A percentile compares a stretch with the other conserved stretches of the same genome.
phyloP scores from a whole-genome alignment of 2,113 vertebrate species.

The Tragelaphus imberbis region DNA sequence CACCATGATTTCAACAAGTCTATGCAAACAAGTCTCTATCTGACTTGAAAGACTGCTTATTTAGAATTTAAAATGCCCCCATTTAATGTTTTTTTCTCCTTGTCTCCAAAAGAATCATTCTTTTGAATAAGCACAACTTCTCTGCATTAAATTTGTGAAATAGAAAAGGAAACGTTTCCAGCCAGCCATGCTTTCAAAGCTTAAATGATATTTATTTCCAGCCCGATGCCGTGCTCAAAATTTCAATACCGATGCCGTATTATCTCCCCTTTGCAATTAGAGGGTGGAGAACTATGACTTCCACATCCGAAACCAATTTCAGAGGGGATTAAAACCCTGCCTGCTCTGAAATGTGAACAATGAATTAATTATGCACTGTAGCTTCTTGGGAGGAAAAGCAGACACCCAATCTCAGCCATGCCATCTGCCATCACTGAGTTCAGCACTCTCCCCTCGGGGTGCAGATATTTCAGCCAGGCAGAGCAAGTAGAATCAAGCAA shows the following conservation, averaged over 20 bases:
- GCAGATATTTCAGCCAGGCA: not conserved
- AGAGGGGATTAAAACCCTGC: constrained; percentile 53
- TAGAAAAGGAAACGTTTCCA: constrained; percentile 42
- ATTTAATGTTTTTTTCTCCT: not conserved
- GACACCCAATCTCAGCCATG: not conserved
- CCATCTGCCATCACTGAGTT: not conserved
- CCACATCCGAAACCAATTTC: constrained; percentile 7
- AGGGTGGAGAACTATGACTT: constrained; percentile 59
- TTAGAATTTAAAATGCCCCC: constrained; percentile 65
- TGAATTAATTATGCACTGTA: constrained; percentile 54
- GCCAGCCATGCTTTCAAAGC: constrained; percentile 42
- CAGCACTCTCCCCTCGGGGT: not conserved
- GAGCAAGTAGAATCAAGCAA: not conserved
- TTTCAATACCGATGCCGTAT: not conserved
- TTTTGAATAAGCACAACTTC: constrained; percentile 59
- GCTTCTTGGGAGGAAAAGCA: constrained; percentile 4
- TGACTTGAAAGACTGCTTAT: constrained; percentile 61
- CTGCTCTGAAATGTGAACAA: constrained; percentile 49
- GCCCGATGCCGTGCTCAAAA: not conserved
- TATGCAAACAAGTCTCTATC: constrained; percentile 65
- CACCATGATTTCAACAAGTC: constrained; percentile 60
- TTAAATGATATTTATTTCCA: constrained; percentile 64
- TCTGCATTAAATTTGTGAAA: constrained; percentile 58
- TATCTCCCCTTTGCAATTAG: constrained; percentile 46
- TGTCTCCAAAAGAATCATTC: constrained; percentile 37